These are phyloP conservation scores for Caenorhabditis angaria DNA, from an alignment of 2,888 invertebrate genomes.

Conservation along the genomic window DNA sequence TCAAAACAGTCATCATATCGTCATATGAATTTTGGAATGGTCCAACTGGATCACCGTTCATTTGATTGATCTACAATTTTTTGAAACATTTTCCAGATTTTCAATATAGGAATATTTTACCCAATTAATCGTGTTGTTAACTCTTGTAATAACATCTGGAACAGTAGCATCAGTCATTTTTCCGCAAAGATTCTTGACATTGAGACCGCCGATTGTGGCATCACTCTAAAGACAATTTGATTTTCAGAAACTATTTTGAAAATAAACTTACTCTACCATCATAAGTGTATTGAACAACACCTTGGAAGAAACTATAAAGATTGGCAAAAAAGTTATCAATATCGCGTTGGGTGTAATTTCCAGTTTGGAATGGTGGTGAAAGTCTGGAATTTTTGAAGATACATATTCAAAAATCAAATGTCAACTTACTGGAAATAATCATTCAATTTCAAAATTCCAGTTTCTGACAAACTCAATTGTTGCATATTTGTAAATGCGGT, in stretches of 20 bases:
- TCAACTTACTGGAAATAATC: conserved; percentile 39
- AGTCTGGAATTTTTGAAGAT: conserved; percentile 39
- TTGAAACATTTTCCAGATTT: conserved; percentile 4
- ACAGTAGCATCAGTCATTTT: conserved; percentile 40
- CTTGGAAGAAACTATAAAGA: conserved; percentile 52
- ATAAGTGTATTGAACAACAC: conserved; percentile 55
- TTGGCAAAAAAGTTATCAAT: conserved; percentile 63
- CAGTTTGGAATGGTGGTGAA: conserved; percentile 43
- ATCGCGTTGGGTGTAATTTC: conserved; percentile 46
- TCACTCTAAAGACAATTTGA: conserved; percentile 29
- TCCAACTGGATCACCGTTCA: conserved; percentile 33
- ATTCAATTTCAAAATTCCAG: conserved; percentile 47
- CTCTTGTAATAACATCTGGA: conserved; percentile 39
- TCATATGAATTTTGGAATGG: conserved; percentile 48
- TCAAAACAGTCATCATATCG: conserved; percentile 37
- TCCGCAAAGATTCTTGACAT: conserved; percentile 34
- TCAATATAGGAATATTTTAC: conserved; percentile 7
- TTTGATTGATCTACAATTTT: conserved; percentile 29
- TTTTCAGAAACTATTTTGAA: background rate
- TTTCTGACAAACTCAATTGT: conserved; percentile 36
- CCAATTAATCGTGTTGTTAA: conserved; percentile 50
- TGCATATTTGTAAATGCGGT: conserved; percentile 48
- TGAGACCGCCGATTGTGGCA: conserved; percentile 39
- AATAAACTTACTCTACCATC: conserved; percentile 52
- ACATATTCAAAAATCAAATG: background rate